Evolutionary conservation across 2,888 invertebrate species (phyloP), one percentile per base, ranked within the genome.

Genomic region (Dolomedes plantarius): DNA sequence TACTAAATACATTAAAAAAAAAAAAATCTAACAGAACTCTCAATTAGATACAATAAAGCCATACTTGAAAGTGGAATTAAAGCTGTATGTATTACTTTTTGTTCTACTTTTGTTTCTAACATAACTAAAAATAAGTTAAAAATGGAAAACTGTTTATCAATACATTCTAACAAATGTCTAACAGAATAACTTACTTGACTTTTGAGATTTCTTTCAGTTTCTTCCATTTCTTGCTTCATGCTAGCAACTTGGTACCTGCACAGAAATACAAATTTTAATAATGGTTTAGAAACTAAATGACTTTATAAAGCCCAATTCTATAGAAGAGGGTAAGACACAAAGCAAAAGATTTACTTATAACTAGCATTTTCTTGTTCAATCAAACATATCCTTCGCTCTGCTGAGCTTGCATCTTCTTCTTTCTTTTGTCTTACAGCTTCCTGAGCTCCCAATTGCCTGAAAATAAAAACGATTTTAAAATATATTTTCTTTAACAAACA

Each of bases 201-300:
- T 78, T 91, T 90, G 85, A 90, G 91, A 86, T 91, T 91, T 87
- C 94, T 95, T 91, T 96, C 95, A 91, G 96, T 96, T 82, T 96
- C 96, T n/a, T 96, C 93, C 87, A 97, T 94, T 92, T 97, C 97
- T 78, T 95, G 94, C 81, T 95, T 95, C 87, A 97, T 91, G 77
- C 94, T 93, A 90, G 94, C 94, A 90, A 94, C 93, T 90, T 91
- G 91, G 27, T 88, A 88, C 86, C 91, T 91, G 88, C 19, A 89
- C 56, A 75, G 75, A 65, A 0, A 16, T 0, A 68, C 5, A 36
- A 36, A 36, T 7, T 36, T 19, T 16, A 27, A 9, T 5, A 0
- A 9, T 65, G 9, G 0, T 28, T 1, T 27, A 65, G n/a, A n/a
- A n/a, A n/a, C n/a, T n/a, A n/a, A n/a, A n/a, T n/a, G n/a, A n/a